A percentile compares a stretch with the other conserved stretches of the same genome.
Conservation (phyloP, 2,888 invertebrate species). For the Timema podura region DNA sequence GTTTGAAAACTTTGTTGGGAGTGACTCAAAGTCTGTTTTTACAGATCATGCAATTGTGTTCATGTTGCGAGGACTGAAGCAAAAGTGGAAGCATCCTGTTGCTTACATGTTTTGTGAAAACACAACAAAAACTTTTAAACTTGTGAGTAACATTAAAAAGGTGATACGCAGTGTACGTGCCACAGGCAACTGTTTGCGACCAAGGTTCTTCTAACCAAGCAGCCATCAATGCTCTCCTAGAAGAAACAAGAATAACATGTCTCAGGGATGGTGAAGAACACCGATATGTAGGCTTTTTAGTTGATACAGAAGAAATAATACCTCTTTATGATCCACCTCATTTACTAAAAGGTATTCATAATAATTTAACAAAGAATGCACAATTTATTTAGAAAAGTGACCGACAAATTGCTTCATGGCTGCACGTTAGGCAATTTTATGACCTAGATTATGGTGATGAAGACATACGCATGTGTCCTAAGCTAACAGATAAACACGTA, state of each 20-base stretch:
- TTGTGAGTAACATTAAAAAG: constrained; percentile 14
- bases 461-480: constrained; percentile 10
- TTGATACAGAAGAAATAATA: constrained; percentile 21
- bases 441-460: constrained; percentile 15
- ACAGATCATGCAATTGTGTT: constrained; percentile 27
- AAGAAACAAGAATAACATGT: constrained; percentile 7
- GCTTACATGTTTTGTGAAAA: constrained; percentile 25
- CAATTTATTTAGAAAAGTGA: neutral
- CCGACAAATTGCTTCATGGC: constrained; percentile 19
- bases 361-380: constrained; percentile 16
- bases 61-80: constrained; percentile 25
- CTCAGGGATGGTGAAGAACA: neutral
- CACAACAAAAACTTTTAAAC: no score
- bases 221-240: constrained; percentile 12
- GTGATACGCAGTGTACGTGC: constrained; percentile 19
- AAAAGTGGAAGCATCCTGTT: constrained; percentile 24
- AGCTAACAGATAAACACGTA: constrained; percentile 15
- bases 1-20: constrained; percentile 25
- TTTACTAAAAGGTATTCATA: constrained; percentile 21
- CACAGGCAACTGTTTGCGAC: constrained; percentile 24
- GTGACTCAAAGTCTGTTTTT: constrained; percentile 17
- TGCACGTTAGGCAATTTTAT: constrained; percentile 15
- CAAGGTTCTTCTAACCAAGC: constrained; percentile 21
- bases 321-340: constrained; percentile 25
- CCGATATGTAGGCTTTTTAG: constrained; percentile 10